A percentile compares a stretch with the other conserved stretches of the same genome.
Evolutionary conservation across 2,888 invertebrate species (phyloP).

Genomic region (Apomyelois bistriatella): DNA sequence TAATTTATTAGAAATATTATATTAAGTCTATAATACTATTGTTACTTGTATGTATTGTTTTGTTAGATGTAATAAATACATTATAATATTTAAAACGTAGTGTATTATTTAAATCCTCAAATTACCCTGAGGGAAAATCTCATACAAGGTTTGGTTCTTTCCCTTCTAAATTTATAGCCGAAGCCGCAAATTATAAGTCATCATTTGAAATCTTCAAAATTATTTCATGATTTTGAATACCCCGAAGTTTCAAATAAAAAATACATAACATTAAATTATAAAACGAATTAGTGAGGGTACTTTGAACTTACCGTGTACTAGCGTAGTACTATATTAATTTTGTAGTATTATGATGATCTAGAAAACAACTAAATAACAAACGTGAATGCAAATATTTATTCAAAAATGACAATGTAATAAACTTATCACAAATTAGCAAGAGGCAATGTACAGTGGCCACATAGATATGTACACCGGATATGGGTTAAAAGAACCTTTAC

Average conservation of each 20-base stretch:
- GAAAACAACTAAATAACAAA: not conserved
- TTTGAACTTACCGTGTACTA: too few species aligned
- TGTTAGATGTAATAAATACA: constrained; percentile 13
- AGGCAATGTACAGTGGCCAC: too few species aligned
- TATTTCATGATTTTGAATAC: too few species aligned
- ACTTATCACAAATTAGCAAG: not conserved
- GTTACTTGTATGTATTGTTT: constrained; percentile 19
- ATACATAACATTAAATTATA: too few species aligned
- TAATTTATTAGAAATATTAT: constrained; percentile 14
- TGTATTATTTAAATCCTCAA: not conserved
- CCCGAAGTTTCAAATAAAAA: too few species aligned
- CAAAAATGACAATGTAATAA: not conserved
- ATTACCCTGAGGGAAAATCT: not conserved
- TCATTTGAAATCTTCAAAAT: too few species aligned
- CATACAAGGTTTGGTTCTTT: too few species aligned
- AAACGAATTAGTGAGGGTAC: too few species aligned
- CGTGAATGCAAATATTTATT: constrained; percentile 24
- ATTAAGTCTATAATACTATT: constrained; percentile 9
- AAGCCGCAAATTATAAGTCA: too few species aligned
- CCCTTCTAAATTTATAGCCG: too few species aligned
- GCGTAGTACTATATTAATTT: not conserved
- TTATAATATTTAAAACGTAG: constrained; percentile 8
- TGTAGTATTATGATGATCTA: not conserved
- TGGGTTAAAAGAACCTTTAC: too few species aligned
- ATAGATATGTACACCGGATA: not conserved